Evolutionary conservation across 2,888 invertebrate genomes (phyloP).

Genomic region (Cordilura impudica): DNA sequence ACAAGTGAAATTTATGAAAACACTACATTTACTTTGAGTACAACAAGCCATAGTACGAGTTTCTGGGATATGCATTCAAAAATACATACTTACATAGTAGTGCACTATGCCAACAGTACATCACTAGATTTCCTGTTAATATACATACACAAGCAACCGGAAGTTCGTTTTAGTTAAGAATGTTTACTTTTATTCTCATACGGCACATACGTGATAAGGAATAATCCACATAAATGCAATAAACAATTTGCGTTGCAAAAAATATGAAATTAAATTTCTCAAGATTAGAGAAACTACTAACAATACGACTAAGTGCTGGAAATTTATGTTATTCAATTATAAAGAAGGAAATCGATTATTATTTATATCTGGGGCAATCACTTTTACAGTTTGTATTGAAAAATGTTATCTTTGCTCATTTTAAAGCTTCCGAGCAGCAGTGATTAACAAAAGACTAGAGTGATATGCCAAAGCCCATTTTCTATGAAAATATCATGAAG

Average conservation of each 20-base stretch:
- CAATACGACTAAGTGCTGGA: not conserved
- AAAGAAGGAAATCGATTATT: too few species aligned
- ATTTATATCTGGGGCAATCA: too few species aligned
- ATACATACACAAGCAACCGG: constrained; percentile 23
- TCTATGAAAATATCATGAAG: too few species aligned
- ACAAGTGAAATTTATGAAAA: constrained; percentile 51
- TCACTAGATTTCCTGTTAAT: constrained; percentile 19
- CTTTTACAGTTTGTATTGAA: too few species aligned
- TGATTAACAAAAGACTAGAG: too few species aligned
- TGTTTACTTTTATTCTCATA: constrained; percentile 31
- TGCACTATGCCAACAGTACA: too few species aligned
- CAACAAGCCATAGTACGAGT: not conserved
- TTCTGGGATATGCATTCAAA: not conserved
- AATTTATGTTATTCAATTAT: not conserved
- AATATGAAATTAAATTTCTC: not conserved
- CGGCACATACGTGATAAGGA: constrained; percentile 25
- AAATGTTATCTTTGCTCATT: too few species aligned
- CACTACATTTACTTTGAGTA: not conserved
- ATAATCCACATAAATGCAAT: constrained; percentile 6
- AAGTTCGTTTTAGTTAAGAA: constrained; percentile 35
- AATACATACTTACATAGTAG: too few species aligned
- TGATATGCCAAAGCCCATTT: too few species aligned
- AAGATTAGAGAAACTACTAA: not conserved
- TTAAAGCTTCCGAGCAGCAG: too few species aligned
- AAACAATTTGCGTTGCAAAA: not conserved